phyloP scores from a whole-genome alignment of 2,797 vertebrate genomes.

The Lagorchestes hirsutus region DNA sequence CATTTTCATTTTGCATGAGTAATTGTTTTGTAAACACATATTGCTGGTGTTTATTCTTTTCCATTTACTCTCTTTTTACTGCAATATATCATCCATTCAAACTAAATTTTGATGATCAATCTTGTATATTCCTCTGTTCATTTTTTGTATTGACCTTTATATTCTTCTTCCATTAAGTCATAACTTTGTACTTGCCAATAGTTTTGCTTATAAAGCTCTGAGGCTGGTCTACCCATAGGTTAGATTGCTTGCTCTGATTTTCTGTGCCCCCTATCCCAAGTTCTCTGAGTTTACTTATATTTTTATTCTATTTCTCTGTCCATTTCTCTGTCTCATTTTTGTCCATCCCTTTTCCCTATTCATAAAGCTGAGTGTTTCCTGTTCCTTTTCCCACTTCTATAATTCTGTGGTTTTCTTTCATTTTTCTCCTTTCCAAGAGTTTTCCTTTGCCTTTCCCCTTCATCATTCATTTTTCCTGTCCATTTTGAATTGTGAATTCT shows the following conservation, averaged over 20 bases:
- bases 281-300: background rate
- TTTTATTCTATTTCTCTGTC: background rate
- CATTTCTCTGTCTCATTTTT: background rate
- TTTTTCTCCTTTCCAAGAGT: background rate
- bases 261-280: background rate
- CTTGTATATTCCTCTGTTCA: background rate
- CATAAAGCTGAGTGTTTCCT: background rate
- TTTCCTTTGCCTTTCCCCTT: background rate
- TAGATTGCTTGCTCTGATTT: background rate
- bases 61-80: background rate
- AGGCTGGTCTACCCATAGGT: background rate
- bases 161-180: background rate
- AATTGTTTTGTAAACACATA: too few species aligned
- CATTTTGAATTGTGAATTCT: background rate
- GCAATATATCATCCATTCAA: background rate
- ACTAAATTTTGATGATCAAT: background rate
- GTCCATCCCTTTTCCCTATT: background rate
- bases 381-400: background rate
- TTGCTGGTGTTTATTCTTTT: background rate
- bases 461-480: background rate
- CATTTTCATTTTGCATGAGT: too few species aligned
- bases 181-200: background rate
- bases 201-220: background rate
- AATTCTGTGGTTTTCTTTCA: background rate
- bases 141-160: background rate